Evolutionary conservation across 2,113 vertebrate genomes (phyloP), one percentile per base, ranked within the genome.

Genomic region (Ramphastos sulfuratus): DNA sequence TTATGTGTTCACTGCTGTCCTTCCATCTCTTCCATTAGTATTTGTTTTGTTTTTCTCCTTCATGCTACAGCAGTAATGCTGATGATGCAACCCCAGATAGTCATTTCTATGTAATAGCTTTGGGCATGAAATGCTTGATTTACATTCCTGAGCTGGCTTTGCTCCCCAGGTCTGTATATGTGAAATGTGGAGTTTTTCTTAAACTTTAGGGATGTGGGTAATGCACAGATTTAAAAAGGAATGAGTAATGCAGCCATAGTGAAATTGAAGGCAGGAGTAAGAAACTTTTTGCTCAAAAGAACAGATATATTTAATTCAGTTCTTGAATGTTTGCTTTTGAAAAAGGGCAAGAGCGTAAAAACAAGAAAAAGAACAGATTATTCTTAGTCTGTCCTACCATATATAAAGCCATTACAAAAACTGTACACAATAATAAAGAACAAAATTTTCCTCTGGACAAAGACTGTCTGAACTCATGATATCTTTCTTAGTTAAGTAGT

Each of bases 41-140:
- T 92, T 92, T 92, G 91, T 93, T 94, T 95, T 95, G 90, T 80
- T 96, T 93, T 93, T 96, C 94, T 96, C 94, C 96, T 97, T 97
- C 95, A 96, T 97, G 96, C 82, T 95, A 96, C 96, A 96, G 82
- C 81, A 89, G 88, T 94, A 96, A 95, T 94, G 94, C 93, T 96
- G 91, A 96, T 96, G 92, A 87, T 94, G 95, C 92, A 93, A 95
- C 93, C 88, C 96, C 74, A 90, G 94, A 92, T 81, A 93, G 95
- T 89, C 55, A 52, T 96, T 96, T 92, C 93, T 93, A 31, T 69
- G 31, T 89, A 94, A 94, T 93, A 63, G 89, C 95, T 94, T 60
- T 87, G 71, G 85, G 87, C 81, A 79, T 83, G 90, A 71, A 94
- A 94, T 89, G 90, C 85, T 92, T 87, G 86, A 89, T 94, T 87